phyloP scores from a whole-genome alignment of 2,113 vertebrate species.

The Macaca fascicularis region T2T-MFA8v1.1 NC_088378.1:2334001-2334500 shows the following conservation, averaged over 20 bases:
- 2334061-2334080: accelerated
- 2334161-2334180: no score
- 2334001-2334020: accelerated
- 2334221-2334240: background rate
- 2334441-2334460: background rate
- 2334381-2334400: background rate
- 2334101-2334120: accelerated
- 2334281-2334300: accelerated
- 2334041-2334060: background rate
- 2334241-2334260: accelerated
- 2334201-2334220: no score
- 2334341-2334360: background rate
- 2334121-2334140: accelerated
- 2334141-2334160: background rate
- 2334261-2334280: accelerated
- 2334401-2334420: background rate
- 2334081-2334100: background rate
- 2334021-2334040: background rate
- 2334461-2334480: background rate
- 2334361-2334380: background rate
- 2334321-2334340: background rate
- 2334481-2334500: background rate
- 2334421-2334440: no score
- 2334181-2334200: accelerated
- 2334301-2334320: accelerated